Percentiles rank a stretch among this genome's conserved stretches.
phyloP scores from a whole-genome alignment of 2,888 invertebrate species.

The Acanthosoma haemorrhoidale region DNA sequence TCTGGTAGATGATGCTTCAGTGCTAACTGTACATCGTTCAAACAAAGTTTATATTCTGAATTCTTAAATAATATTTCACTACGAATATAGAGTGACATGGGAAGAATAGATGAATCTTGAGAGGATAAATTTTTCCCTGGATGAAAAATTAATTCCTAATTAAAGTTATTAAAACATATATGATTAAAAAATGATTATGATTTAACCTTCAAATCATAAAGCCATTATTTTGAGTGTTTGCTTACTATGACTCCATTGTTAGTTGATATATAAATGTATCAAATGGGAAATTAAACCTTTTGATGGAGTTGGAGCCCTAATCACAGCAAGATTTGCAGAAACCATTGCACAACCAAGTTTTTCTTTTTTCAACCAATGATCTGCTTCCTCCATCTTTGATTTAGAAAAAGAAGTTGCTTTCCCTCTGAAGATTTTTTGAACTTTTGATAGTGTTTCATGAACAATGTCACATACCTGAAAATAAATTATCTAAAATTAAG shows the following conservation, averaged over 20 bases:
- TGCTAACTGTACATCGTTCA: constrained; percentile 64
- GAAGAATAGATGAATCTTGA: constrained; percentile 40
- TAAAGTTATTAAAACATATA: not conserved
- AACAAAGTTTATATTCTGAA: constrained; percentile 55
- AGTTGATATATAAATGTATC: not conserved
- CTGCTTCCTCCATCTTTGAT: constrained; percentile 55
- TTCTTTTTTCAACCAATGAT: constrained; percentile 45
- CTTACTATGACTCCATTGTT: too few species aligned
- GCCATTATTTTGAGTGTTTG: too few species aligned
- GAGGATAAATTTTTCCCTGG: not conserved
- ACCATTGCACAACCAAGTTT: constrained; percentile 53
- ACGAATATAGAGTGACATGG: constrained; percentile 61
- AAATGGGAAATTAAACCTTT: constrained; percentile 32
- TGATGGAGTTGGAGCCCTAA: constrained; percentile 58
- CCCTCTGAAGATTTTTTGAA: constrained; percentile 60
- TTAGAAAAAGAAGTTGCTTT: constrained; percentile 61
- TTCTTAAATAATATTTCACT: constrained; percentile 58
- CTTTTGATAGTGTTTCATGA: constrained; percentile 57
- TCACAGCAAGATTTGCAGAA: constrained; percentile 65
- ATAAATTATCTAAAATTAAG: not conserved
- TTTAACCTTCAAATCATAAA: too few species aligned
- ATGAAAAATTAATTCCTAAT: not conserved
- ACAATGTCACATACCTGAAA: constrained; percentile 47
- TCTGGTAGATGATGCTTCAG: constrained; percentile 58
- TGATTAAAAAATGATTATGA: not conserved